These are phyloP conservation scores for Matsumyia berberina DNA, from an alignment of 2,888 invertebrate species.

Conservation along the genomic window DNA sequence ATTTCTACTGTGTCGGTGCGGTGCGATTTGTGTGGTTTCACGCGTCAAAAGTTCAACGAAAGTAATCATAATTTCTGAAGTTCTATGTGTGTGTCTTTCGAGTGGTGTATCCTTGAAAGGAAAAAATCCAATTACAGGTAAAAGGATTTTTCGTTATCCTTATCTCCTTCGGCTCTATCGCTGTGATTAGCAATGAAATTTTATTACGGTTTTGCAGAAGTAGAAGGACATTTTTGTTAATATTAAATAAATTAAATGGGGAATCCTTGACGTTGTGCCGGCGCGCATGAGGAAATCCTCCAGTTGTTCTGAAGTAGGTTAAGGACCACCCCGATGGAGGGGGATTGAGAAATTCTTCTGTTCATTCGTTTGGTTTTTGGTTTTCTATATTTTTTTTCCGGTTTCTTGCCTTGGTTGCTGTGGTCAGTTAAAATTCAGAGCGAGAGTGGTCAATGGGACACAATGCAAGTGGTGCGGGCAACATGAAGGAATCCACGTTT, in stretches of 20 bases:
- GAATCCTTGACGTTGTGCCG: conserved; percentile 58
- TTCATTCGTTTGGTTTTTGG: conserved; percentile 37
- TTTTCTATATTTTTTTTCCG: conserved; percentile 10
- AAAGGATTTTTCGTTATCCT: conserved; percentile 71
- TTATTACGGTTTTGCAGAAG: conserved; percentile 58
- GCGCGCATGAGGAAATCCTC: conserved; percentile 33
- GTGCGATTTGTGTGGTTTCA: conserved; percentile 70
- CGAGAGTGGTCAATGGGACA: conserved; percentile 41
- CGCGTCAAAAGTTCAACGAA: conserved; percentile 71
- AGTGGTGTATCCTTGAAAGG: conserved; percentile 21
- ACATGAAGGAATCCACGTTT: conserved; percentile 43
- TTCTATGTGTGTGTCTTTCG: conserved; percentile 14
- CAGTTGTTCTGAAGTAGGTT: conserved; percentile 56
- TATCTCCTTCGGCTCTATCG: conserved; percentile 47
- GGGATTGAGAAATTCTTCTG: conserved; percentile 34
- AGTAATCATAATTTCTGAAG: conserved; percentile 70
- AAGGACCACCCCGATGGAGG: conserved; percentile 54
- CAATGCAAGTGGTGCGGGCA: conserved; percentile 27
- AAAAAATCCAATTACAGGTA: conserved; percentile 74
- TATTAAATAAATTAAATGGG: conserved; percentile 74
- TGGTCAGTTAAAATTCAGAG: conserved; percentile 40
- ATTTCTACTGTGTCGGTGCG: conserved; percentile 5
- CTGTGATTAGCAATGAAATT: conserved; percentile 71
- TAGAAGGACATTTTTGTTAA: conserved; percentile 69
- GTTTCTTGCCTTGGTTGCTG: conserved; percentile 15